Percentiles rank a stretch among this genome's conserved stretches.
Conservation (phyloP, 2,797 vertebrate genomes). For the Buceros bicornis region DNA sequence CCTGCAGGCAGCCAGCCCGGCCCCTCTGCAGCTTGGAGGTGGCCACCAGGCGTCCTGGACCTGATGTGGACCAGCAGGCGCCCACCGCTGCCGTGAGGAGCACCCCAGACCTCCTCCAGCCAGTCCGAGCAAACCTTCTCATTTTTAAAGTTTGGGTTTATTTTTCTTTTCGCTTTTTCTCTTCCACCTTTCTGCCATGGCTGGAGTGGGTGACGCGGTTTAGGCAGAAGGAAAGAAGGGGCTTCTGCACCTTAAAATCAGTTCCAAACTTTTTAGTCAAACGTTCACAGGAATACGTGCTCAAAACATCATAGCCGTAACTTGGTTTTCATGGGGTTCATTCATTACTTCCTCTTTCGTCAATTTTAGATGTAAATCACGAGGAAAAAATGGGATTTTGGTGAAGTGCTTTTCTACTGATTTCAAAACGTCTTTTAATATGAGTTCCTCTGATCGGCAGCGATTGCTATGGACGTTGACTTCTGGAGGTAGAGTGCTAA, state of each 20-base stretch:
- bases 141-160: neutral
- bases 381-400: neutral
- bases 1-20: fast-evolving
- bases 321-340: neutral
- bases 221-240: neutral
- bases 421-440: neutral
- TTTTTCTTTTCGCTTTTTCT: neutral
- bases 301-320: neutral
- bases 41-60: neutral
- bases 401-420: neutral
- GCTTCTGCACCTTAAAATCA: conserved; percentile 22
- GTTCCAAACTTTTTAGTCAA: conserved; percentile 3
- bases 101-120: fast-evolving
- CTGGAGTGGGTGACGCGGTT: neutral
- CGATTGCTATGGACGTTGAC: neutral
- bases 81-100: fast-evolving
- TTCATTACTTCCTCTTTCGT: neutral
- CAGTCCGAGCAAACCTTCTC: fast-evolving
- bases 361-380: conserved; percentile 6
- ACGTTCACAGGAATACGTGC: neutral
- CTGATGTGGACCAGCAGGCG: neutral
- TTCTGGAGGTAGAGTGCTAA: neutral
- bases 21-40: fast-evolving
- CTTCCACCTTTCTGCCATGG: neutral
- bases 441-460: neutral